Base-by-base conservation (phyloP, 2,113 vertebrate species). In the Megalops atlanticus region DNA sequence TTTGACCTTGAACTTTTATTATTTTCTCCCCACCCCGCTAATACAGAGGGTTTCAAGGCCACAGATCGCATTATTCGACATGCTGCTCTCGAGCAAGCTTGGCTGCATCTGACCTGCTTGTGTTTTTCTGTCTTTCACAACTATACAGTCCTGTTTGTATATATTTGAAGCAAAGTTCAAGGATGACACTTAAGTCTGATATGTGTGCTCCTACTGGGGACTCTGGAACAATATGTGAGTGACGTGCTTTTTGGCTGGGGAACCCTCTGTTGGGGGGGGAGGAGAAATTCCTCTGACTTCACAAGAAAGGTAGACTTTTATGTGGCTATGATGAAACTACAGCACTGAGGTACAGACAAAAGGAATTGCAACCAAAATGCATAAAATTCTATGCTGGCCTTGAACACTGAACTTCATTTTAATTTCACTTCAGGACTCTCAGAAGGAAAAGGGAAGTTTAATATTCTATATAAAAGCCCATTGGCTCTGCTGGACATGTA, bases 121-220 rank as follows among this genome's bases (percentile, higher is more conserved):
- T n/a, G 16, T 58, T 58, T 79, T n/a, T 68, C 31, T 71, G 70
- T 79, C 31, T 79, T n/a, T 40, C 64, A 79, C 10, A 79, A 72
- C 78, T 70, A 79, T 79, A 79, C 33, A 36, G 33, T 33, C 68
- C 72, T 79, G 78, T 72, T 79, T 79, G 78, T 79, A 69, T n/a
- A 24, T 72, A 43, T 72, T 33, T 72, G 68, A 69, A 33, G 43
- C 68, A 79, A 79, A 79, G 78, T 79, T 79, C 78, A 79, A 79
- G 78, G 78, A 79, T 79, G 39, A 24, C 68, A 38, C 43, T 64
- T 71, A 35, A 79, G 43, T 79, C 47, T 33, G 68, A 72, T 7
- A 64, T 47, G 39, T 45, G n/a, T 43, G 21, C 43, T 52, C 18
- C 27, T 31, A 38, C 38, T 69, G 39, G 33, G 39, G 24, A 40